Evolutionary conservation across 2,888 invertebrate species (phyloP), one percentile per base, ranked within the genome.

Genomic region (Phorcus lineatus): DNA sequence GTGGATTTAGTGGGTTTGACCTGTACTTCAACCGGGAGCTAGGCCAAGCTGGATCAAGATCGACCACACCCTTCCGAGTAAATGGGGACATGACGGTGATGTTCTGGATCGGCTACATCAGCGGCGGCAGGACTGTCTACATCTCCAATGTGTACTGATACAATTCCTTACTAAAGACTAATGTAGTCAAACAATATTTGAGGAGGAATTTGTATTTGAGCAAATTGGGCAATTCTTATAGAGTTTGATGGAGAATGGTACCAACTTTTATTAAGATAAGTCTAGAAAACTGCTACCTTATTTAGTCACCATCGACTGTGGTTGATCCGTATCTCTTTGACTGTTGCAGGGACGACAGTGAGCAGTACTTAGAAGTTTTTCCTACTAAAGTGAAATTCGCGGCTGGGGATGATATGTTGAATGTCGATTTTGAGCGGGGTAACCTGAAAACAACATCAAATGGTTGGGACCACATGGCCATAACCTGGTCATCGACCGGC

Each of bases 61-160:
- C 74, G 4, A 13, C 24, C 17, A 40, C 24, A 11, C 22, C 74
- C 24, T 74, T 74, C 52, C 19, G 52, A 11, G 22, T 74, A 2
- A 22, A 7, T 17, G 74, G 74, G 22, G 52, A 74, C 74, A 9
- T 74, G 53, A 52, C 74, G 7, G 22, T 74, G 22, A 74, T 74
- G 74, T 74, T 74, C 24, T 74, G 74, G 74, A 74, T 74, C 13
- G 74, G 74, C 52, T 52, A 22, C 24, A 24, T 74, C 62, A 62
- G 17, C 24, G 24, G 28, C 24, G 62, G 11, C 24, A 62, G 62
- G 28, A 28, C 62, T 3, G 62, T 62, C 24, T 13, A 28, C 0
- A 62, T 62, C 13, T 62, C 62, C 13, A 24, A 62, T n/a, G 28
- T 62, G 62, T 62, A 62, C 4, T 24, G 16, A 16, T 13, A 6